Conservation (phyloP, 2,797 vertebrate genomes). For the Onychomys arenicola region DNA sequence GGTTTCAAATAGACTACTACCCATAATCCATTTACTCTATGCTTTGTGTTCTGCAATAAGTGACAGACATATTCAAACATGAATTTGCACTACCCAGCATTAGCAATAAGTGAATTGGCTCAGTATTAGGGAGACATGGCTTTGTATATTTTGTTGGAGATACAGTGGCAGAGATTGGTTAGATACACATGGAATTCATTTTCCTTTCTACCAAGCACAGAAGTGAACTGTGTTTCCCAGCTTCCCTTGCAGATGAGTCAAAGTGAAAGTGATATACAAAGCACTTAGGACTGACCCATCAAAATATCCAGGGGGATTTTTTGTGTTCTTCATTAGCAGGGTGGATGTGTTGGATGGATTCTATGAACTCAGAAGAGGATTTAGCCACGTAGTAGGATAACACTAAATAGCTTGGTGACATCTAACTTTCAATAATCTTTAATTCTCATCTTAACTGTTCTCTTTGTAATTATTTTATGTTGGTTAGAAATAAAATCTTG, state of each 20-base stretch:
- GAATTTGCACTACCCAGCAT: not conserved
- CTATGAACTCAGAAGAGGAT: not conserved
- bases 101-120: not conserved
- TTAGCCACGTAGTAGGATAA: not conserved
- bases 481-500: not conserved
- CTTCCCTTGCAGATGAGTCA: not conserved
- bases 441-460: not conserved
- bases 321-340: no score
- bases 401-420: not conserved
- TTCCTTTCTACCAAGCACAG: not conserved
- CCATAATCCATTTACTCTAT: not conserved
- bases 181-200: not conserved
- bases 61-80: not conserved
- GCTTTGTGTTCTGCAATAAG: not conserved
- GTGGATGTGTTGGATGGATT: not conserved
- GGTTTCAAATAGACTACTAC: not conserved
- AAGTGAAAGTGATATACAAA: not conserved
- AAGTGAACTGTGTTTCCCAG: not conserved
- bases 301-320: not conserved
- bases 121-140: not conserved
- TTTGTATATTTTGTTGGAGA: not conserved
- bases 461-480: not conserved
- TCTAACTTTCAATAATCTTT: not conserved
- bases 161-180: not conserved
- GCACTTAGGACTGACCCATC: not conserved